These are phyloP conservation scores for Tyrannus savana DNA, from an alignment of 2,113 vertebrate species.

Conservation along the genomic window DNA sequence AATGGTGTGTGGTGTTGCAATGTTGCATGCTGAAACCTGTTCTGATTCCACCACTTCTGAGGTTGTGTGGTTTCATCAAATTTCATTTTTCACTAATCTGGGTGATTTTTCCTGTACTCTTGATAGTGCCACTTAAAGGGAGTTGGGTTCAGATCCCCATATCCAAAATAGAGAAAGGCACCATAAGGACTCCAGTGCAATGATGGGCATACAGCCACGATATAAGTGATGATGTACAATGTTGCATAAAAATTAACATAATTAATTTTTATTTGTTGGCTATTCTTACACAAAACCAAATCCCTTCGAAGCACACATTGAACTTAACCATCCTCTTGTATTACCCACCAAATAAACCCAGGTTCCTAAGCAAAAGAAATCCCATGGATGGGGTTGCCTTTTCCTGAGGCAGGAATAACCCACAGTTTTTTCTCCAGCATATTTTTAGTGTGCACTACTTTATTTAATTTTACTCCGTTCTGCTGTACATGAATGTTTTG, in stretches of 20 bases:
- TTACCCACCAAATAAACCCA: not conserved
- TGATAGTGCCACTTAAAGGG: accelerated
- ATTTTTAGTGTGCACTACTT: not conserved
- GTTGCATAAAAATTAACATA: not conserved
- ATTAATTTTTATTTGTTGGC: not conserved
- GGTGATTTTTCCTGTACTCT: not conserved
- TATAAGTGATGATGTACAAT: not conserved
- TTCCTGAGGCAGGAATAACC: not conserved
- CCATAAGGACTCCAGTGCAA: not conserved
- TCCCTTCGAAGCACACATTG: not conserved
- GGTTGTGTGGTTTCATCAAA: not conserved
- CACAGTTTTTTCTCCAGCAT: not conserved
- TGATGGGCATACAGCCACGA: not conserved
- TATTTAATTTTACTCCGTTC: not conserved
- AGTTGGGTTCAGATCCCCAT: not conserved
- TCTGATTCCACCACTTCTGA: not conserved
- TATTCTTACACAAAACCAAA: not conserved
- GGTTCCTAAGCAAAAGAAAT: not conserved
- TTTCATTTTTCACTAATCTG: not conserved
- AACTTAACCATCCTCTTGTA: not conserved
- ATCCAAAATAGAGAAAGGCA: not conserved
- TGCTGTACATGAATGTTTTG: not conserved
- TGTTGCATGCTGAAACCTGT: not conserved
- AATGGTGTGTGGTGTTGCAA: no score
- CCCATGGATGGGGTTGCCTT: not conserved